Evolutionary conservation across 1,140 invertebrate species (phyloP).

Genomic region (Proctacanthus coquilletti): DNA sequence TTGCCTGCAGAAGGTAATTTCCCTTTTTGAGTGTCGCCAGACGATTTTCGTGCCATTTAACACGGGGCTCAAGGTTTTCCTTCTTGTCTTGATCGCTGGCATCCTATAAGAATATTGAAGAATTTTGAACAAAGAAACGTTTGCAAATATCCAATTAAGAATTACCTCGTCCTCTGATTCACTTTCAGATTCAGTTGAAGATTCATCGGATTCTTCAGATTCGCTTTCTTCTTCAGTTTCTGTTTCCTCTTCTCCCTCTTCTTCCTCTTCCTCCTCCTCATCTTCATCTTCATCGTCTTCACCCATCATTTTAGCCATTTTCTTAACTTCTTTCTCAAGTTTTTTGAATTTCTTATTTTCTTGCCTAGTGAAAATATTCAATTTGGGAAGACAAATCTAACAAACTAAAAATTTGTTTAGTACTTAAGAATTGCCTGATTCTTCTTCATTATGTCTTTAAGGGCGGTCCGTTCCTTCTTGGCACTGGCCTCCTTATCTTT

Average conservation of each 20-base stretch:
- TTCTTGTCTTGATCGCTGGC: conserved; percentile 46
- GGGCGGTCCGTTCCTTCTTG: conserved; percentile 54
- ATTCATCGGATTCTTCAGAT: conserved; percentile 32
- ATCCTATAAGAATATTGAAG: conserved; percentile 34
- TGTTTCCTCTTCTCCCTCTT: conserved; percentile 47
- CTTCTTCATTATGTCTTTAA: conserved; percentile 67
- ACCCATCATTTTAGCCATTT: conserved; percentile 73
- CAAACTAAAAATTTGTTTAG: no score
- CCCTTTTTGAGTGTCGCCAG: conserved; percentile 67
- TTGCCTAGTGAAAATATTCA: conserved; percentile 30
- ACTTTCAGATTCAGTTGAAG: conserved; percentile 45
- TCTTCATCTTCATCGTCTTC: conserved; percentile 59
- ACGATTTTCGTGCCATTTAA: conserved; percentile 59
- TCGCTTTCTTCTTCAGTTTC: conserved; percentile 38
- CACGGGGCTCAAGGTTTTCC: conserved; percentile 39
- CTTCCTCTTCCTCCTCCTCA: conserved; percentile 48
- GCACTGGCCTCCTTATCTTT: conserved; percentile 64
- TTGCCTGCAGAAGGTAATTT: conserved; percentile 69
- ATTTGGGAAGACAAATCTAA: no score
- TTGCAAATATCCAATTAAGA: conserved; percentile 2
- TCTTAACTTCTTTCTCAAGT: conserved; percentile 73
- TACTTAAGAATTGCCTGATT: conserved; percentile 57
- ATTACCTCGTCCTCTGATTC: conserved; percentile 44
- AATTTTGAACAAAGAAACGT: conserved; percentile 4
- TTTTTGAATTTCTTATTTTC: conserved; percentile 60